Conservation (phyloP, 2,888 invertebrate species). For the Neoscelio sp. region DNA sequence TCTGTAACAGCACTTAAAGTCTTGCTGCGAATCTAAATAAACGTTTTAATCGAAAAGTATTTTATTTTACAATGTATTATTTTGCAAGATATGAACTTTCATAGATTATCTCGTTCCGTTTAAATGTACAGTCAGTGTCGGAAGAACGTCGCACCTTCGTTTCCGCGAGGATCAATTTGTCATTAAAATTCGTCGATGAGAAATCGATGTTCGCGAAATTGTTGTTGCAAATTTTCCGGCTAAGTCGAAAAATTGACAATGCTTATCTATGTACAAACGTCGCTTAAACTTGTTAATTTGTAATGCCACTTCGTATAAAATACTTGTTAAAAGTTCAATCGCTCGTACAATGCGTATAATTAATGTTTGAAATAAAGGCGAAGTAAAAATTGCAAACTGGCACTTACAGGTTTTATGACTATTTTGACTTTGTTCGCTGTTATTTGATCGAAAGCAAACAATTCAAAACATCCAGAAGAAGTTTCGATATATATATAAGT, state of each 20-base stretch:
- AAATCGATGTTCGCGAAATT: background rate
- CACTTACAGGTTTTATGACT: background rate
- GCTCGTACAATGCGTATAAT: background rate
- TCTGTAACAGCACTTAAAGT: background rate
- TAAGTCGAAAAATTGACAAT: background rate
- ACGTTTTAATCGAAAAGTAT: background rate
- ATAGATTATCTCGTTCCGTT: too few species aligned
- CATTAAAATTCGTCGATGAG: background rate
- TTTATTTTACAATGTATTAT: background rate
- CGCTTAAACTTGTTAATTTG: background rate
- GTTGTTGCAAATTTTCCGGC: background rate
- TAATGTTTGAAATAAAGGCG: background rate
- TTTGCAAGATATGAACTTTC: too few species aligned
- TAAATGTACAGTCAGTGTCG: background rate
- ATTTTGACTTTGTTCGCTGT: background rate
- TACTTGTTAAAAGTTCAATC: background rate
- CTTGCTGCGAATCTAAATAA: background rate
- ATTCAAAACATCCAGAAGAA: constrained; percentile 2
- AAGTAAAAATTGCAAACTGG: constrained; percentile 2
- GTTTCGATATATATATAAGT: background rate
- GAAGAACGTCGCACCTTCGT: background rate
- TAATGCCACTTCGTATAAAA: constrained; percentile 2
- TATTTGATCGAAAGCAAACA: constrained; percentile 2
- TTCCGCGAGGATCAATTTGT: background rate
- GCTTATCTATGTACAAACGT: background rate